These are phyloP conservation scores for Morus bassanus DNA, from an alignment of 2,797 vertebrate species.

Conservation along the genomic window DNA sequence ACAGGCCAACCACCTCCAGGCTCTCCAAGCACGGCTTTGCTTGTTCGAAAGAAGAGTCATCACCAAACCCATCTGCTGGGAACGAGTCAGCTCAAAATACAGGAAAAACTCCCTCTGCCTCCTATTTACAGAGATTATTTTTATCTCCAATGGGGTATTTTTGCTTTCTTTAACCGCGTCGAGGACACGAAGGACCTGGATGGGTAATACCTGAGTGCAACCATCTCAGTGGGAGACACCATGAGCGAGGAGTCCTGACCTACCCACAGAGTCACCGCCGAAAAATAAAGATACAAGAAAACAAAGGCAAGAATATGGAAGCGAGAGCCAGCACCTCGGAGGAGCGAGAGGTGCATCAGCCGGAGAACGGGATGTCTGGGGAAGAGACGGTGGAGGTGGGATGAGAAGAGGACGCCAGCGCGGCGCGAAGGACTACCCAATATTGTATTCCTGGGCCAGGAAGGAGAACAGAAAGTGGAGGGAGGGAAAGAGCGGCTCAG, in stretches of 20 bases:
- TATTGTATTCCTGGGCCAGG: conserved; percentile 21
- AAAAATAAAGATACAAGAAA: neutral
- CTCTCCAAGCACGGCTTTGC: neutral
- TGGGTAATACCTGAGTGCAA: neutral
- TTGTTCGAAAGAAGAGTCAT: neutral
- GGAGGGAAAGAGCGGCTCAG: conserved; percentile 61
- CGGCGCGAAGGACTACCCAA: neutral
- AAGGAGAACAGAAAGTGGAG: conserved; percentile 71
- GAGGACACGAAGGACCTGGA: neutral
- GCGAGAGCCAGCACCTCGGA: fast-evolving
- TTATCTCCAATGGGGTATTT: neutral
- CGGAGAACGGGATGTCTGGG: neutral
- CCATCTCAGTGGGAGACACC: neutral
- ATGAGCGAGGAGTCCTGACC: neutral
- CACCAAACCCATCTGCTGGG: neutral
- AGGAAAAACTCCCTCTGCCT: neutral
- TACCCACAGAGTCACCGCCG: neutral
- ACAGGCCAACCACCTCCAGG: fast-evolving
- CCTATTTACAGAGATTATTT: neutral
- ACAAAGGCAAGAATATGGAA: neutral
- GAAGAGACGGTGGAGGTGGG: neutral
- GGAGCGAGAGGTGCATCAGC: fast-evolving
- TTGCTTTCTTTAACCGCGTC: neutral
- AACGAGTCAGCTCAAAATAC: neutral
- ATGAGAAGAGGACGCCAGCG: neutral